These are phyloP conservation scores for Campylomormyrus tamandua DNA, from an alignment of 2,113 vertebrate genomes.

Conservation along the genomic window DNA sequence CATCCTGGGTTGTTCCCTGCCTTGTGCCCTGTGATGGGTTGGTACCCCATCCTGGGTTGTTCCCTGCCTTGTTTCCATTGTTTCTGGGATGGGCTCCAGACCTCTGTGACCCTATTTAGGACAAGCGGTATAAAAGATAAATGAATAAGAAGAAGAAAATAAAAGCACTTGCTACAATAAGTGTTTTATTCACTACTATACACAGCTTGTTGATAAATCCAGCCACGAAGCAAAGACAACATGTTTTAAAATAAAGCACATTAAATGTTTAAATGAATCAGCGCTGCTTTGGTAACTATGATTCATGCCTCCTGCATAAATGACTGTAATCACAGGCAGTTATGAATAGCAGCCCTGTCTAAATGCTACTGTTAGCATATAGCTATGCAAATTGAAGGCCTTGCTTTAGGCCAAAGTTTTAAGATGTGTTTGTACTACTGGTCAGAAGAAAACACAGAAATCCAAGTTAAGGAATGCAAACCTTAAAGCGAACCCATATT, in stretches of 20 bases:
- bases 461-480: background rate
- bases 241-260: background rate
- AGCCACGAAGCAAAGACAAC: background rate
- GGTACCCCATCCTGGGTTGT: too few relatives aligned
- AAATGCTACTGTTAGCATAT: background rate
- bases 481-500: background rate
- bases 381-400: background rate
- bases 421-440: background rate
- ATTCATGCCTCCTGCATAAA: background rate
- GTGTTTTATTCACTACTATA: background rate
- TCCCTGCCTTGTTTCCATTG: background rate
- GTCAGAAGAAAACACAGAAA: background rate
- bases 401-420: background rate
- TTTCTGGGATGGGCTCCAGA: background rate
- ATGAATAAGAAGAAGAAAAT: background rate
- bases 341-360: background rate
- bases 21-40: too few relatives aligned
- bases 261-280: background rate
- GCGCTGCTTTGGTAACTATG: background rate
- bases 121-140: background rate
- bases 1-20: too few relatives aligned
- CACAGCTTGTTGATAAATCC: background rate
- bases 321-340: background rate
- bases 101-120: background rate
- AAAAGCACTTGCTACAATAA: background rate